These are phyloP conservation scores for Oligia strigilis DNA, from an alignment of 2,888 invertebrate genomes.

Conservation along the genomic window DNA sequence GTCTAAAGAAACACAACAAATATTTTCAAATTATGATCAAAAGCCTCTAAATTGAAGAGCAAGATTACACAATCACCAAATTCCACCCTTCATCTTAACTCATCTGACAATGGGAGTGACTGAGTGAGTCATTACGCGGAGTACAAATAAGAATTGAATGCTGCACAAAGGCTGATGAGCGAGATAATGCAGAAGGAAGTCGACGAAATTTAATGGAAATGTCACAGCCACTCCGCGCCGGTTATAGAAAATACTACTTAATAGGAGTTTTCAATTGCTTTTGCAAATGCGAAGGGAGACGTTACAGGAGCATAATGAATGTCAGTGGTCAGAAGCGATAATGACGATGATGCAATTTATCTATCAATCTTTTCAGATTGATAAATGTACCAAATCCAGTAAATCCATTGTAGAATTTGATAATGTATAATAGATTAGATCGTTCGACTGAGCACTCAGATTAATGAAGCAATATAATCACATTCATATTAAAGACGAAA, in stretches of 20 bases:
- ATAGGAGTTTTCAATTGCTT: constrained; percentile 54
- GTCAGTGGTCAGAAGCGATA: not conserved
- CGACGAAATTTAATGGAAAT: constrained; percentile 73
- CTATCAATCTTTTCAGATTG: not conserved
- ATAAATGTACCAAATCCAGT: not conserved
- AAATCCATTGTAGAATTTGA: not conserved
- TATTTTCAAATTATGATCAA: constrained; percentile 24
- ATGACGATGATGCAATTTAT: not conserved
- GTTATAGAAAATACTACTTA: constrained; percentile 65
- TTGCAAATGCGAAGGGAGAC: constrained; percentile 41
- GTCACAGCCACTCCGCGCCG: constrained; percentile 70
- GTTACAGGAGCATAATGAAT: constrained; percentile 11
- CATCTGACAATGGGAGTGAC: constrained; percentile 38
- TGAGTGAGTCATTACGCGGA: constrained; percentile 51
- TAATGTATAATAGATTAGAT: constrained; percentile 19
- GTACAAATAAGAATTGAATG: constrained; percentile 65
- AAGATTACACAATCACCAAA: constrained; percentile 33
- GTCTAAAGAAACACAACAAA: constrained; percentile 15
- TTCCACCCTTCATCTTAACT: constrained; percentile 42
- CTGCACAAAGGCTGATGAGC: constrained; percentile 60
- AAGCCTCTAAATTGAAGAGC: not conserved
- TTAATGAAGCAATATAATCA: constrained; percentile 45
- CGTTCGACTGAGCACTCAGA: constrained; percentile 13
- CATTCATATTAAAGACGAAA: constrained; percentile 36
- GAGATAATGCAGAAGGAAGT: constrained; percentile 62